phyloP scores from a whole-genome alignment of 2,888 invertebrate genomes.

The Limnephilus marmoratus region DNA sequence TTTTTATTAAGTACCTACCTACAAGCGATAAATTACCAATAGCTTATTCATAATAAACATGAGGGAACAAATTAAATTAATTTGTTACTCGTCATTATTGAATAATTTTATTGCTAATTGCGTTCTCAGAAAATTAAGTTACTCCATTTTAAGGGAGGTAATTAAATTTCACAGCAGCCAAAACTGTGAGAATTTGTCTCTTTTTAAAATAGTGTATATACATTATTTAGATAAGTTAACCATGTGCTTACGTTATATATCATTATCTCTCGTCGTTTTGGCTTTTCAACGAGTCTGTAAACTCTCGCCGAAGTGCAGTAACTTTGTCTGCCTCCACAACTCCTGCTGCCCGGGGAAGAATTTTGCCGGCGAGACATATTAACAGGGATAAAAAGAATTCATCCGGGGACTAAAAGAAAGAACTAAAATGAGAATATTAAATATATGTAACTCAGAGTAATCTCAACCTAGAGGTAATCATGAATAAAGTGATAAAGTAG shows the following conservation, averaged over 20 bases:
- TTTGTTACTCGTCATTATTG: neutral
- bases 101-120: neutral
- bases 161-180: neutral
- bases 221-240: neutral
- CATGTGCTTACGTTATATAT: neutral
- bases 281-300: constrained; percentile 3
- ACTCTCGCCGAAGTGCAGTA: constrained; percentile 21
- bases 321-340: constrained; percentile 36
- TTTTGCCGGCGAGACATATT: neutral
- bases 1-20: neutral
- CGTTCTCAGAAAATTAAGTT: neutral
- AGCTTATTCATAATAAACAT: neutral
- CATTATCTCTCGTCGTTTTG: constrained; percentile 22
- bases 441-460: too few species aligned
- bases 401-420: neutral
- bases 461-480: neutral
- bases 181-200: neutral
- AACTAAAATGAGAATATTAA: neutral
- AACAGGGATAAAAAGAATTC: neutral
- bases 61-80: neutral
- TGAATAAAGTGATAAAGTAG: neutral
- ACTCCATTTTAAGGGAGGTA: neutral
- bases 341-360: constrained; percentile 11
- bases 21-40: neutral
- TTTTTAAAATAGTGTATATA: neutral